A percentile compares a stretch with the other conserved stretches of the same genome.
Conservation (phyloP, 1,140 invertebrate genomes). For the Pachyrhynchus sulphureomaculatus region DNA sequence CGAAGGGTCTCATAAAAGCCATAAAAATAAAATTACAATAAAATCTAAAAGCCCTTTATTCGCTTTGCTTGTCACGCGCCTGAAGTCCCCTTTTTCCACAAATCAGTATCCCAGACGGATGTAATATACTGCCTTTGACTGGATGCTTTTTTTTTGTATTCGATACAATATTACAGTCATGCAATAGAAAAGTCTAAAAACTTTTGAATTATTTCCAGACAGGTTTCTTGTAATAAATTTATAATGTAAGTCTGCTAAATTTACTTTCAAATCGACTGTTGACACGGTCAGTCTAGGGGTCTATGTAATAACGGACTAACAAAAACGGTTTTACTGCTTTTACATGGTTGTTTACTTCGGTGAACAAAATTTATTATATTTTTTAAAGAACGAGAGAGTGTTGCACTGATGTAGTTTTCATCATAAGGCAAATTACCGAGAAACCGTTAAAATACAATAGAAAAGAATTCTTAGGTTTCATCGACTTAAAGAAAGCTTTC, state of each 20-base stretch:
- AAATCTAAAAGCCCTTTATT: conserved; percentile 31
- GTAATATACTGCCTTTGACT: conserved; percentile 24
- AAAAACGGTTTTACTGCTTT: too few relatives aligned
- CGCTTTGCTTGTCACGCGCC: conserved; percentile 19
- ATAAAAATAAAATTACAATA: conserved; percentile 33
- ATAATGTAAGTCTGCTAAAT: not conserved
- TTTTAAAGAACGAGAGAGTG: too few relatives aligned
- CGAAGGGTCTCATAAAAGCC: conserved; percentile 14
- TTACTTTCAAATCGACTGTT: too few relatives aligned
- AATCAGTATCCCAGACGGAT: conserved; percentile 28
- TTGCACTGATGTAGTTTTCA: too few relatives aligned
- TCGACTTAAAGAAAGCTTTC: too few relatives aligned
- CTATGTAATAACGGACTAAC: too few relatives aligned
- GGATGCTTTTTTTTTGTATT: conserved; percentile 10
- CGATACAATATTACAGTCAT: conserved; percentile 6
- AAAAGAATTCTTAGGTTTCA: too few relatives aligned
- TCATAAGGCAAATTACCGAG: too few relatives aligned
- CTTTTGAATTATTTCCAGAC: not conserved
- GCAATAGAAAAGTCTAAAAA: not conserved
- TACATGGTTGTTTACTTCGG: too few relatives aligned
- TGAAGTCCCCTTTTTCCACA: conserved; percentile 19
- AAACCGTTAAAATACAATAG: too few relatives aligned
- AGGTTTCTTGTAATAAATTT: conserved; percentile 2
- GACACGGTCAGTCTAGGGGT: too few relatives aligned
- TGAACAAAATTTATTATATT: too few relatives aligned